Conservation (phyloP, 2,888 invertebrate species). For the Pseudanteris insignis region DNA sequence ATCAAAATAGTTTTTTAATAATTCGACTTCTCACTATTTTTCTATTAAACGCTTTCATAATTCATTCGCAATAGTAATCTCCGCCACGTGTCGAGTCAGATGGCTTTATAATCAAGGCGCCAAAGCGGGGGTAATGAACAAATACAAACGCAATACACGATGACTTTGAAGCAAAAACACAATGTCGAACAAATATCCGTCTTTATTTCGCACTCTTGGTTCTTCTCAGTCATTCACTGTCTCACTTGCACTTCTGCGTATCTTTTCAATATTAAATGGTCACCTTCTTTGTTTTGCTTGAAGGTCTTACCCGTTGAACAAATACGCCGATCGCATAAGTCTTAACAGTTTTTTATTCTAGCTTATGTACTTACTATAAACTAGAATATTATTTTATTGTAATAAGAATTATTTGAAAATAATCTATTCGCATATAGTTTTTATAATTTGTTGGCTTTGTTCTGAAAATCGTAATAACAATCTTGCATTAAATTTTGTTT, state of each 20-base stretch:
- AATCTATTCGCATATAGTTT: too few species aligned
- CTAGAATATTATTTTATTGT: constrained; percentile 15
- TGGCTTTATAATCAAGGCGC: constrained; percentile 26
- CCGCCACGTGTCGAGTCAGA: constrained; percentile 34
- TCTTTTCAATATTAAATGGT: constrained; percentile 27
- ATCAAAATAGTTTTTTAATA: too few species aligned
- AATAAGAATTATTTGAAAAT: too few species aligned
- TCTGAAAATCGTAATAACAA: too few species aligned
- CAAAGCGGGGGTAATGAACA: constrained; percentile 27
- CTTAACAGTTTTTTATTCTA: constrained; percentile 35
- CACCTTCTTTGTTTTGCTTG: constrained; percentile 40
- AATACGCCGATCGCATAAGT: too few species aligned
- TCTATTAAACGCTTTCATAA: constrained; percentile 12
- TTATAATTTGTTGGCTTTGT: too few species aligned
- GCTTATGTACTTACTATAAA: too few species aligned
- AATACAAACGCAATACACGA: constrained; percentile 17
- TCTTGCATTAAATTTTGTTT: too few species aligned
- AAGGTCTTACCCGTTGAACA: constrained; percentile 33
- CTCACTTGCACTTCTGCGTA: constrained; percentile 15
- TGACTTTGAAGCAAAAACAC: constrained; percentile 14
- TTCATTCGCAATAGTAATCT: constrained; percentile 22
- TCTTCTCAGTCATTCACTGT: constrained; percentile 15
- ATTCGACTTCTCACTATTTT: too few species aligned
- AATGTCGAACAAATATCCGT: constrained; percentile 31
- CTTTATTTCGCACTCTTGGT: constrained; percentile 31